Evolutionary conservation across 2,113 vertebrate genomes (phyloP).

Genomic region (Orycteropus afer): DNA sequence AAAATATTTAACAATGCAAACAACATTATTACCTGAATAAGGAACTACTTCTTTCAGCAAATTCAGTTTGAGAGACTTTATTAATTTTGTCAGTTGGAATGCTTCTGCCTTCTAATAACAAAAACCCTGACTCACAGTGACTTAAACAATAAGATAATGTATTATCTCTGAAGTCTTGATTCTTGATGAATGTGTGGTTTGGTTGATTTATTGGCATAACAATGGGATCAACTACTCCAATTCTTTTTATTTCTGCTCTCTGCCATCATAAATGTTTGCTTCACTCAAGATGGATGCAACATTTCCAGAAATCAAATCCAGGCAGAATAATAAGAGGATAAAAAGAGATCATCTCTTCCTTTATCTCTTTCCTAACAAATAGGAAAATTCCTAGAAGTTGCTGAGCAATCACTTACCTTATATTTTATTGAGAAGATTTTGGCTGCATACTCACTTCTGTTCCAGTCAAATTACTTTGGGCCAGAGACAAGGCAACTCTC

Average conservation of each 20-base stretch:
- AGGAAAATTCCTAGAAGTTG: background rate
- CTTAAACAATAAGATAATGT: background rate
- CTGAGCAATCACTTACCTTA: background rate
- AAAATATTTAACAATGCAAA: constrained; percentile 44
- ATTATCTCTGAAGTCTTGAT: constrained; percentile 19
- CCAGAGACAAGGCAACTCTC: background rate
- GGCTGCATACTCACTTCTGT: background rate
- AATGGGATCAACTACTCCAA: background rate
- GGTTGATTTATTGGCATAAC: constrained; percentile 2
- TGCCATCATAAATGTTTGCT: constrained; percentile 1
- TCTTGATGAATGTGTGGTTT: background rate
- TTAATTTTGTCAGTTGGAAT: constrained; percentile 46
- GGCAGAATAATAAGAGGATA: background rate
- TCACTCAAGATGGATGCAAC: background rate
- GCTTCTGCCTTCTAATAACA: constrained; percentile 26
- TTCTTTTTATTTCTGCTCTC: constrained; percentile 15
- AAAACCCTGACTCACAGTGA: constrained; percentile 27
- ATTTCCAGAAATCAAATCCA: background rate
- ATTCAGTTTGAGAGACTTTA: constrained; percentile 45
- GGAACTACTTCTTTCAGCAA: constrained; percentile 44
- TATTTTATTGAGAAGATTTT: background rate
- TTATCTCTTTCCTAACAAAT: background rate
- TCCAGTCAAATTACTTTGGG: background rate
- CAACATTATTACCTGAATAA: constrained; percentile 40
- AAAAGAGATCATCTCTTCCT: background rate